A percentile compares a stretch with the other conserved stretches of the same genome.
Conservation (phyloP, 2,888 invertebrate genomes). For the Petrolisthes cinctipes region DNA sequence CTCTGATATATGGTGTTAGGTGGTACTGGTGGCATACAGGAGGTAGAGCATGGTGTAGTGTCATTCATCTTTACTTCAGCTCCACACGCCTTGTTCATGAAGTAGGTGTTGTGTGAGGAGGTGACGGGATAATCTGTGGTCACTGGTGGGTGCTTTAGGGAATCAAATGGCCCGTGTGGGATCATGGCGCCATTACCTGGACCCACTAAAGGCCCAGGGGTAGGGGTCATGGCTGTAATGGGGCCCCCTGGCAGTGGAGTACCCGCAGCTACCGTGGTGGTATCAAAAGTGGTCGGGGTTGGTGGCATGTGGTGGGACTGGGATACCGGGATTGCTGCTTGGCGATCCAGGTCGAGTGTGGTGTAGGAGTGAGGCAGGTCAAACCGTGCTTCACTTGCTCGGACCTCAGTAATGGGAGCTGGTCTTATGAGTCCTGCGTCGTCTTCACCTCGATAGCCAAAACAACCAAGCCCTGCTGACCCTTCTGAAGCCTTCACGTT, state of each 20-base stretch:
- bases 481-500: constrained; percentile 48
- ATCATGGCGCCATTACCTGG: constrained; percentile 26
- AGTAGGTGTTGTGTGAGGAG: constrained; percentile 53
- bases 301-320: constrained; percentile 58
- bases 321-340: constrained; percentile 61
- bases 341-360: constrained; percentile 62
- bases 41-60: constrained; percentile 54
- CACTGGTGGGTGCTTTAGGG: constrained; percentile 52
- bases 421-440: constrained; percentile 56
- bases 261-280: constrained; percentile 36
- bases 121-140: constrained; percentile 48
- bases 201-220: constrained; percentile 38
- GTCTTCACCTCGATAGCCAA: constrained; percentile 62
- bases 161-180: constrained; percentile 56
- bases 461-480: constrained; percentile 51
- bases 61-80: constrained; percentile 62
- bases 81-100: constrained; percentile 59
- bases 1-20: constrained; percentile 64
- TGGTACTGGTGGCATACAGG: constrained; percentile 51
- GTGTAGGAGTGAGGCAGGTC: constrained; percentile 60
- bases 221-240: constrained; percentile 41
- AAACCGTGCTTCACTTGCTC: constrained; percentile 55
- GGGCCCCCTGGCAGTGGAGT: constrained; percentile 28
- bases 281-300: constrained; percentile 51
- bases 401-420: constrained; percentile 60